A percentile compares a stretch with the other conserved stretches of the same genome.
Evolutionary conservation across 2,113 vertebrate species (phyloP).

Genomic region (Macquaria ambigua): DNA sequence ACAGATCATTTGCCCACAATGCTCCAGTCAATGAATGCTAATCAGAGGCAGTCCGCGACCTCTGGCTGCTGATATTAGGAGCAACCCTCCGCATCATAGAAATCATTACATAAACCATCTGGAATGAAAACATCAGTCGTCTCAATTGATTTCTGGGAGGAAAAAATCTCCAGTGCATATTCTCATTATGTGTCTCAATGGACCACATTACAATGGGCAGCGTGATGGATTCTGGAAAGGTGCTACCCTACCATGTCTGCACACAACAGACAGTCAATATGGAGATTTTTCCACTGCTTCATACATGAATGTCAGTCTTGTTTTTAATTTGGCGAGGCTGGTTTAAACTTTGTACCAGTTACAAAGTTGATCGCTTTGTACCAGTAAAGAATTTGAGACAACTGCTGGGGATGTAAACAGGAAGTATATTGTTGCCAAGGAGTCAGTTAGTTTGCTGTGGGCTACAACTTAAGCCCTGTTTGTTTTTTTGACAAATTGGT

Average conservation of each 20-base stretch:
- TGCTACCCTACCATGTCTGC: constrained; percentile 25
- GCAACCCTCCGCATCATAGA: constrained; percentile 26
- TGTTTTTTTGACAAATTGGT: neutral
- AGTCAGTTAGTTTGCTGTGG: neutral
- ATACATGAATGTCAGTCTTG: neutral
- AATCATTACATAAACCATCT: constrained; percentile 50
- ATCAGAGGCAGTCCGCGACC: constrained; percentile 56
- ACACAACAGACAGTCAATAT: constrained; percentile 23
- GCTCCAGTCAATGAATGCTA: constrained; percentile 64
- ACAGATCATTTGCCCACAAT: constrained; percentile 55
- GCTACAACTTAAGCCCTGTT: neutral
- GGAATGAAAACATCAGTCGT: constrained; percentile 55
- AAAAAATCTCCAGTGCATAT: constrained; percentile 36
- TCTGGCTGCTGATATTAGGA: constrained; percentile 48
- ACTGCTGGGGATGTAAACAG: neutral
- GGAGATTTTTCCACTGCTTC: constrained; percentile 9
- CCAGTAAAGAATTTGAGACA: neutral
- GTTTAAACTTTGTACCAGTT: neutral
- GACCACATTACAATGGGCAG: constrained; percentile 28
- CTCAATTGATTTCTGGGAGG: constrained; percentile 54
- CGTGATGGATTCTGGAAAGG: constrained; percentile 39
- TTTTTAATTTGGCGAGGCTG: neutral
- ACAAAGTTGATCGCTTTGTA: no score
- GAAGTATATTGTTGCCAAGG: neutral
- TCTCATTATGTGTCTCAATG: constrained; percentile 41